phyloP scores from a whole-genome alignment of 2,797 vertebrate genomes.

The Hybognathus amarus region DNA sequence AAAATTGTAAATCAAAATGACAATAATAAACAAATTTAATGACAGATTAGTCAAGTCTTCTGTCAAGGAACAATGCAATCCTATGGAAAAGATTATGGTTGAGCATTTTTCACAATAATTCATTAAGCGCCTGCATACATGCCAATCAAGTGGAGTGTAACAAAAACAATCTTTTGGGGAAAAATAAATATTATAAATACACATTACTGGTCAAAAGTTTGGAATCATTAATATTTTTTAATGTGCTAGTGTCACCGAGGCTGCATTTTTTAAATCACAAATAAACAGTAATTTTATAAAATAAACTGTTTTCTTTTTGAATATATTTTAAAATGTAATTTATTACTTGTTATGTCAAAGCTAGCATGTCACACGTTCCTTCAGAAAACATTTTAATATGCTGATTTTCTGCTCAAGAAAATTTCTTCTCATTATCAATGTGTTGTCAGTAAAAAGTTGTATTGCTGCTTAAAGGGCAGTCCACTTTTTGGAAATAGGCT shows the following conservation, averaged over 20 bases:
- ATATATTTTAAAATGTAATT: neutral
- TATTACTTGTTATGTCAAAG: neutral
- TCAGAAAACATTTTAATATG: neutral
- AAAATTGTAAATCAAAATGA: neutral
- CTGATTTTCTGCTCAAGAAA: no score
- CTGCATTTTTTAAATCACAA: no score
- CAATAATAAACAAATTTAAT: neutral
- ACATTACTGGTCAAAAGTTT: neutral
- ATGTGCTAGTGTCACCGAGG: neutral
- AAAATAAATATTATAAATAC: neutral
- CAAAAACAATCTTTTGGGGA: neutral
- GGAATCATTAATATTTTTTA: neutral
- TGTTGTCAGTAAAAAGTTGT: neutral
- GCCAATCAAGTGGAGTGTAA: neutral
- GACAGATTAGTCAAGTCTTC: neutral
- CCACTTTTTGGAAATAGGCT: no score
- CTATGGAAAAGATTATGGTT: neutral
- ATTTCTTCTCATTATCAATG: no score
- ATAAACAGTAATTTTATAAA: neutral
- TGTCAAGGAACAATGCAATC: neutral
- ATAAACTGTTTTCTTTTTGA: neutral
- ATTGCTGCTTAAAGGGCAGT: neutral
- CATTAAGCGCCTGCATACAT: neutral
- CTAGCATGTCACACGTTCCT: neutral
- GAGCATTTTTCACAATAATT: neutral